phyloP scores from a whole-genome alignment of 2,113 vertebrate genomes.

The Centrocercus urophasianus region DNA sequence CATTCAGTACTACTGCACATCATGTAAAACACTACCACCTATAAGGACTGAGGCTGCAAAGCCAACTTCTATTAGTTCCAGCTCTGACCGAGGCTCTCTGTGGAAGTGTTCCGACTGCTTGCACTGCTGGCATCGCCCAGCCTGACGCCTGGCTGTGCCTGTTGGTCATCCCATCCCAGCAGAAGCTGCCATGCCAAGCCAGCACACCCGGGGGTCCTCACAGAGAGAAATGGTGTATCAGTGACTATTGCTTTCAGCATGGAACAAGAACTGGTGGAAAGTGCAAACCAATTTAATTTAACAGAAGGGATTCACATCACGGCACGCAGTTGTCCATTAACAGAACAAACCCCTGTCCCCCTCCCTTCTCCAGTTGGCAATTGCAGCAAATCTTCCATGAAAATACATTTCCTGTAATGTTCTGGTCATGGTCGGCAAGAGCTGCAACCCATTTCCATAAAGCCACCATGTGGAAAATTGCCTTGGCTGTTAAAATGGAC shows the following conservation, averaged over 20 bases:
- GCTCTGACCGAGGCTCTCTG: constrained; percentile 7
- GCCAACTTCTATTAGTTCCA: constrained; percentile 19
- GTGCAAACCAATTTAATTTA: constrained; percentile 72
- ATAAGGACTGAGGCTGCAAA: background rate
- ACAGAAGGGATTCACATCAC: constrained; percentile 73
- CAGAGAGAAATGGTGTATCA: background rate
- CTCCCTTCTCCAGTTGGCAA: constrained; percentile 84
- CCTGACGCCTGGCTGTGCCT: background rate
- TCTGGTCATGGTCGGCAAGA: constrained; percentile 83
- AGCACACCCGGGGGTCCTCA: background rate
- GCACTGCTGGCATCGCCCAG: background rate
- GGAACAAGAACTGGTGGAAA: constrained; percentile 54
- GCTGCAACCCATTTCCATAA: constrained; percentile 81
- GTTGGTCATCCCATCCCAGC: background rate
- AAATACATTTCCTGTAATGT: constrained; percentile 95
- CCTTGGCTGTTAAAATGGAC: constrained; percentile 88
- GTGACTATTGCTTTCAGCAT: constrained; percentile 21
- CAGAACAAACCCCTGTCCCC: constrained; percentile 74
- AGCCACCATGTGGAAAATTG: constrained; percentile 88
- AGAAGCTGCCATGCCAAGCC: constrained; percentile 19
- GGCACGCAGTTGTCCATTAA: constrained; percentile 88
- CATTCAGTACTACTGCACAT: background rate
- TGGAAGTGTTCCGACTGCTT: constrained; percentile 23
- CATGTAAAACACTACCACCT: background rate
- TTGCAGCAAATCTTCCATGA: constrained; percentile 93